Conservation (phyloP, 2,797 vertebrate genomes). For the Hippoglossus hippoglossus region DNA sequence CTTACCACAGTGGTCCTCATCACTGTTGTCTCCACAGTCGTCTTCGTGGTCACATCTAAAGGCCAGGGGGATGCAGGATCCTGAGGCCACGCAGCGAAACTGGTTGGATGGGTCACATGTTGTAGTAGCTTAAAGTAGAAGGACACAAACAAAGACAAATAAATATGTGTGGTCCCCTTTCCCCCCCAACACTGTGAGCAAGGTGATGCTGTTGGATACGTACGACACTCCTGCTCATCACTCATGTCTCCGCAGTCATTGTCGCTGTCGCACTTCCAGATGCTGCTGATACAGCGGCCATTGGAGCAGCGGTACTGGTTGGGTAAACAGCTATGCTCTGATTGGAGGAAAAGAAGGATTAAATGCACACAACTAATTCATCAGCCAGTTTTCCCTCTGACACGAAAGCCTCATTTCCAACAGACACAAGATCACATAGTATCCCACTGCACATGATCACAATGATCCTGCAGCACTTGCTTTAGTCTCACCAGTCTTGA, state of each 20-base stretch:
- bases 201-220: conserved; percentile 69
- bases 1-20: conserved; percentile 94
- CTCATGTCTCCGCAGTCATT: conserved; percentile 99
- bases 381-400: neutral
- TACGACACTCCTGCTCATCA: conserved; percentile 95
- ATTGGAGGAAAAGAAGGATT: conserved; percentile 9
- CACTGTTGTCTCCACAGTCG: conserved; percentile 97
- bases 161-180: neutral
- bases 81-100: conserved; percentile 93
- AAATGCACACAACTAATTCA: neutral
- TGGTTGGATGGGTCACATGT: conserved; percentile 91
- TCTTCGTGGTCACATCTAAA: conserved; percentile 98
- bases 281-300: conserved; percentile 97
- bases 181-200: no score
- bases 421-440: neutral
- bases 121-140: conserved; percentile 86
- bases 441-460: neutral
- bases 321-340: conserved; percentile 92
- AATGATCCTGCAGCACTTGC: neutral
- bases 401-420: neutral
- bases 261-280: conserved; percentile 98
- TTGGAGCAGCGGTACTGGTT: conserved; percentile 97
- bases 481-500: conserved; percentile 87
- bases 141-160: neutral
- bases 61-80: conserved; percentile 94